Evolutionary conservation across 2,797 vertebrate species (phyloP).

Genomic region (Epinephelus malabaricus): DNA sequence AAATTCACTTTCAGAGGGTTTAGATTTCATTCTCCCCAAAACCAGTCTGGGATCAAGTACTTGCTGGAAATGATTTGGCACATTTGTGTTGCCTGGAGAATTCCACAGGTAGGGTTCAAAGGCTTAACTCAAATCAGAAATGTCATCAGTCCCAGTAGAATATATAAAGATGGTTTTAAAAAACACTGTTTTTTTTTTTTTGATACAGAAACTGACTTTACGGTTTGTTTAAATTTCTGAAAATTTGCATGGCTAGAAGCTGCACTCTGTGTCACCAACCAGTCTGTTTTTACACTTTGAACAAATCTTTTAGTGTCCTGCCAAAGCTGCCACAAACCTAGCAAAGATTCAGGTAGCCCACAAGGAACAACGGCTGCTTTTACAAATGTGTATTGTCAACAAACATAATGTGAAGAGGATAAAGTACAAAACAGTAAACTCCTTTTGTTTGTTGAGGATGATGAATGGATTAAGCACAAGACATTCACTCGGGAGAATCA

Average conservation of each 20-base stretch:
- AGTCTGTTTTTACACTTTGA: neutral
- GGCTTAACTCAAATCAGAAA: neutral
- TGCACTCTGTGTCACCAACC: neutral
- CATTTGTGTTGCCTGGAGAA: neutral
- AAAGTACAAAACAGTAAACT: neutral
- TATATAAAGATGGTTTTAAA: neutral
- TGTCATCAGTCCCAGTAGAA: neutral
- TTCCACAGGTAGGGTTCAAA: neutral
- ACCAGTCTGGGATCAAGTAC: neutral
- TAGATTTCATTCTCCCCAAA: constrained; percentile 23
- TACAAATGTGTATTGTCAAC: neutral
- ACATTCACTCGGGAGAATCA: too few species aligned
- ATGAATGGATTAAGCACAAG: too few species aligned
- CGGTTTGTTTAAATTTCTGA: neutral
- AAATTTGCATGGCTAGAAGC: neutral
- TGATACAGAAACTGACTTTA: neutral
- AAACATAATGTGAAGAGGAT: neutral
- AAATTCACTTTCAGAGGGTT: constrained; percentile 52
- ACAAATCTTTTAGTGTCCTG: neutral
- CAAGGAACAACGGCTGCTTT: neutral
- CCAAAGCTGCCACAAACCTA: constrained; percentile 2
- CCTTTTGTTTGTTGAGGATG: neutral
- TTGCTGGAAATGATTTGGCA: neutral
- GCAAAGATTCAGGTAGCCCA: neutral
- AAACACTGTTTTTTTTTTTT: neutral